These are phyloP conservation scores for Boulengeromyrus knoepffleri DNA, from an alignment of 2,113 vertebrate species.

Conservation along the genomic window DNA sequence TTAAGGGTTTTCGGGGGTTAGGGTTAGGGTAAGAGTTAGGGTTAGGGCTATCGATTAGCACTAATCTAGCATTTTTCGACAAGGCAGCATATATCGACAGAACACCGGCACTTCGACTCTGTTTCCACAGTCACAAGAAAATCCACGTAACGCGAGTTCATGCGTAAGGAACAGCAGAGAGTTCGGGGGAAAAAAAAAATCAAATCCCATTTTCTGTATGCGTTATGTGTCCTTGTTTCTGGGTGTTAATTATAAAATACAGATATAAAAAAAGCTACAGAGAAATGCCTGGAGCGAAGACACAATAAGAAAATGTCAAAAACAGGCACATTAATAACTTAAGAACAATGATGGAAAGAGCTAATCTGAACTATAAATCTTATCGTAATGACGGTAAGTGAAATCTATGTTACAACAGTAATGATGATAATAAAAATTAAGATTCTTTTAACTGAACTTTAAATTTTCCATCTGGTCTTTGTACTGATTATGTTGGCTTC, in stretches of 20 bases:
- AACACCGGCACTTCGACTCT: neutral
- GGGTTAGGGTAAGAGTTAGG: too few species aligned
- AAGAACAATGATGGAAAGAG: neutral
- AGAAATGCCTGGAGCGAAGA: conserved; percentile 1
- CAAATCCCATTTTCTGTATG: conserved; percentile 12
- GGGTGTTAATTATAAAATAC: conserved; percentile 9
- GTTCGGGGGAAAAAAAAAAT: conserved; percentile 18
- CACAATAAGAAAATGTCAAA: conserved; percentile 18
- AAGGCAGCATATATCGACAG: too few species aligned
- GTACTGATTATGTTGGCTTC: neutral
- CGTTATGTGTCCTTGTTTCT: conserved; percentile 18
- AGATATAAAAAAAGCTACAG: neutral
- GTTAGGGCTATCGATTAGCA: too few species aligned
- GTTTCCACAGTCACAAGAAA: conserved; percentile 33
- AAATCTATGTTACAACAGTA: neutral
- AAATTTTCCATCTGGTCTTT: neutral
- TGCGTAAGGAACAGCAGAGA: conserved; percentile 33
- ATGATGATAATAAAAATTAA: neutral
- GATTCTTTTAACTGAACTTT: neutral
- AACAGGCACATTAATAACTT: conserved; percentile 13
- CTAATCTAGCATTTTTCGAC: too few species aligned
- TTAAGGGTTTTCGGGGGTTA: too few species aligned
- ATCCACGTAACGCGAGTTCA: conserved; percentile 32
- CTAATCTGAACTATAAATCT: neutral
- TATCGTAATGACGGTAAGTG: neutral